Base-by-base conservation (phyloP, 1,140 invertebrate species). In the Diorhabda elongata region DNA sequence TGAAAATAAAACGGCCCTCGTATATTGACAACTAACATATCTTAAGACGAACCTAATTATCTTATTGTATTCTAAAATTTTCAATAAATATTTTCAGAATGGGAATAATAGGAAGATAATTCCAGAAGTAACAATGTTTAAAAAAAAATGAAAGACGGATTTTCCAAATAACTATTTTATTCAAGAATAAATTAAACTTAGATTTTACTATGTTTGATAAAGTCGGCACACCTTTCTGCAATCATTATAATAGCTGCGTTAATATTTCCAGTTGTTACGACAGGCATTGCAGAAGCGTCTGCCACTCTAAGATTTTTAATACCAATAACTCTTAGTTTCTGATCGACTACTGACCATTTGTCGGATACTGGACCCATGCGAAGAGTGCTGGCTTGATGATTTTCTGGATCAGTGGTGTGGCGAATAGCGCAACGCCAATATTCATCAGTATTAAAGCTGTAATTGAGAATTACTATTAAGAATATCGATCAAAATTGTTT, bases 211-310 rank as follows among this genome's bases (percentile, higher is more conserved):
- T 41, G 26, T 5, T 61, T 11, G 42, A 61, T 61, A 61, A 42
- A 61, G 4, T 92, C 89, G 3, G 87, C 85, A 1, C 83, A 90
- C 75, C 90, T 92, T 74, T 92, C 90, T 2, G 83, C 91, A 61
- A 93, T 90, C 85, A 90, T 91, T 44, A 91, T 87, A 2, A 85
- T 85, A 0, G 91, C 85, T 2, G 89, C 90, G 77, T 91, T 91
- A 0, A 89, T 91, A 69, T 92, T 91, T 4, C 86, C 90, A 7
- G 87, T 84, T 0, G 88, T 82, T 58, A 92, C 86, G 2, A 78
- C 81, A 0, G 92, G 92, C 89, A 93, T 92, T 42, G 91, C 88
- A 9, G 90, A 91, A 61, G 89, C 88, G 77, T 93, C 91, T 0
- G 87, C 84, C 0, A 93, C 90, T 72, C 91, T 83, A 11, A 93